Evolutionary conservation across 2,888 invertebrate species (phyloP), one percentile per base, ranked within the genome.

Genomic region (Tetragnatha montana): DNA sequence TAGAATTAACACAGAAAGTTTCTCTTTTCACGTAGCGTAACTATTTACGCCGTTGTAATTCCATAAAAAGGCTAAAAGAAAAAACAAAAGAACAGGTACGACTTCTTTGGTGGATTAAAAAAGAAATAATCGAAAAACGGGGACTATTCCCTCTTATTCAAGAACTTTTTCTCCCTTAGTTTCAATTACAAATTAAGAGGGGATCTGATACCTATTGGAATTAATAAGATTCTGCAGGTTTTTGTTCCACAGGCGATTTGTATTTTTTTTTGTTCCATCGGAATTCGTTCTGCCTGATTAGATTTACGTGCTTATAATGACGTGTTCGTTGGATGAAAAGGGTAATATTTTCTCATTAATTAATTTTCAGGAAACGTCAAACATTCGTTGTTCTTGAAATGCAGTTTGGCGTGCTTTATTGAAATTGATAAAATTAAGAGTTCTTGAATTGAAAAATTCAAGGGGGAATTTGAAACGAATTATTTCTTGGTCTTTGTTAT

Each of bases 131-230:
- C 4, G 50, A 51, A 70, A 19, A 79, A n/a, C 51, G 85, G 21
- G 69, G 60, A 75, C 60, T 68, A 8, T 70, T 69, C 69, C n/a
- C 76, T 60, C 74, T 82, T 51, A 14, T 60, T 35, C 21, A 69
- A 87, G 35, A 69, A n/a, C 19, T 69, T 19, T 17, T 19, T 12
- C n/a, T 12, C 14, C 6, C 14, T 60, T 81, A 69, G 89, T 89
- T 89, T 89, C 89, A 85, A 81, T 89, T 89, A 89, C 89, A 85
- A 89, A 89, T 89, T 85, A 89, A 85, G 81, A 81, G 75, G 60
- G 60, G 73, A 71, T 12, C 69, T 76, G 81, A 85, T 85, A 60
- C 81, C 83, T 35, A 81, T 84, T 81, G 69, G 85, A 89, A 85
- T 85, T 85, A 89, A 89, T 88, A 83, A 88, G 83, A 83, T 71